Evolutionary conservation across 1,140 invertebrate species (phyloP), one percentile per base, ranked within the genome.

Genomic region (Saxidomus purpurata): DNA sequence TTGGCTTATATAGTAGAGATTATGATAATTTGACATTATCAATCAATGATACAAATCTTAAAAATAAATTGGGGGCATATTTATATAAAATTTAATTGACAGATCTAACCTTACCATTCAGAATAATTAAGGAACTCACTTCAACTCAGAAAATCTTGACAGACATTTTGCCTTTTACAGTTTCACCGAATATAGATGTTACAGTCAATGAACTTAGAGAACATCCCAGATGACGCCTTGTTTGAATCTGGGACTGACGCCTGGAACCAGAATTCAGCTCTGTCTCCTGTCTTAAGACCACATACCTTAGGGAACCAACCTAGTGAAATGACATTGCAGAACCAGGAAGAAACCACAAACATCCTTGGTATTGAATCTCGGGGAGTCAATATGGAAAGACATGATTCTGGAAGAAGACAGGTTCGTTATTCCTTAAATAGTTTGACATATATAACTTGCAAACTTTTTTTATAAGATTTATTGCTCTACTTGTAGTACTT

Each of bases 171-270:
- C 13, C 4, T 63, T 63, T 63, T 63, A n/a, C 59, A 63, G 59
- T 28, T 1, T n/a, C n/a, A 1, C 6, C 4, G 1, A 0, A 28
- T 28, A 28, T 34, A 38, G 25, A 71, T 71, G 67, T 28, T 38
- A 4, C 67, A 40, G 17, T 71, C 67, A 71, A 6, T 71, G 13
- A 79, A 52, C 17, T 55, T 52, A 2, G 76, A 79, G 3, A 79
- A 28, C 36, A 79, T 79, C 22, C 19, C 47, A 17, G 76, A 79
- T 55, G 76, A 52, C 55, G 67, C 67, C 2, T 38, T 79, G 47
- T 79, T 79, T 36, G 76, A 38, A 31, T 79, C 76, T 9, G 76
- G 76, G 28, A 55, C 47, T 36, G 49, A 36, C 1, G 13, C 15
- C 6, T 79, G 43, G 76, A 55, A 79, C 28, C 31, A 15, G 0